Percentiles rank a stretch among this genome's conserved stretches.
phyloP scores from a whole-genome alignment of 2,888 invertebrate genomes.

The Drosophila incognita region DNA sequence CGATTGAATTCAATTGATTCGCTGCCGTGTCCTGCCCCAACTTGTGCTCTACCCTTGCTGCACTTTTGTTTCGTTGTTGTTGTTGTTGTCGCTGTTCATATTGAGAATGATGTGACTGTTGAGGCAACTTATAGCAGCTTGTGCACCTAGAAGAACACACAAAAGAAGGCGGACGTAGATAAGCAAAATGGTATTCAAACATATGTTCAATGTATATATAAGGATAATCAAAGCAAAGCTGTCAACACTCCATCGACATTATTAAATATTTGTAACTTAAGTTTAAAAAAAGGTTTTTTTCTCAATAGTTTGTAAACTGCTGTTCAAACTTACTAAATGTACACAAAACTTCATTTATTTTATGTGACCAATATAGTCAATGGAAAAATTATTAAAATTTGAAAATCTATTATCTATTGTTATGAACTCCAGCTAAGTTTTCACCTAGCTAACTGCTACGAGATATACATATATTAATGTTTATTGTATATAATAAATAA shows the following conservation, averaged over 20 bases:
- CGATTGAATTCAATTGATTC: conserved; percentile 62
- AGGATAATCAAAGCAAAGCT: not conserved
- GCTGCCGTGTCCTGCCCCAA: conserved; percentile 31
- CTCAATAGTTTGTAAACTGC: not conserved
- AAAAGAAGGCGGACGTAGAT: not conserved
- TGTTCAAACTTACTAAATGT: not conserved
- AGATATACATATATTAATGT: too few species aligned
- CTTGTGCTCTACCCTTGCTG: conserved; percentile 22
- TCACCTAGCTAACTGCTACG: not conserved
- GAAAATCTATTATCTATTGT: not conserved
- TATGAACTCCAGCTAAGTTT: not conserved
- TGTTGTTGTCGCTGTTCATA: conserved; percentile 2
- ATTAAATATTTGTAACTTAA: not conserved
- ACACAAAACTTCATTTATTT: not conserved
- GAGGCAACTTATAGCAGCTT: conserved; percentile 11
- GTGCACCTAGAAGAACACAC: conserved; percentile 26
- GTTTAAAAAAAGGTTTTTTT: not conserved
- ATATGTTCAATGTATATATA: too few species aligned
- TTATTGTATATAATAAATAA: not conserved
- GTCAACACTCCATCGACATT: not conserved
- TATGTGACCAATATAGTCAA: not conserved
- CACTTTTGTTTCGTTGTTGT: conserved; percentile 12
- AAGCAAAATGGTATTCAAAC: too few species aligned
- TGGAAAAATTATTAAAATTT: not conserved
- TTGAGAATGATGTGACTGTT: conserved; percentile 7